Evolutionary conservation across 2,888 invertebrate species (phyloP).

Genomic region (Mythimna albipuncta): DNA sequence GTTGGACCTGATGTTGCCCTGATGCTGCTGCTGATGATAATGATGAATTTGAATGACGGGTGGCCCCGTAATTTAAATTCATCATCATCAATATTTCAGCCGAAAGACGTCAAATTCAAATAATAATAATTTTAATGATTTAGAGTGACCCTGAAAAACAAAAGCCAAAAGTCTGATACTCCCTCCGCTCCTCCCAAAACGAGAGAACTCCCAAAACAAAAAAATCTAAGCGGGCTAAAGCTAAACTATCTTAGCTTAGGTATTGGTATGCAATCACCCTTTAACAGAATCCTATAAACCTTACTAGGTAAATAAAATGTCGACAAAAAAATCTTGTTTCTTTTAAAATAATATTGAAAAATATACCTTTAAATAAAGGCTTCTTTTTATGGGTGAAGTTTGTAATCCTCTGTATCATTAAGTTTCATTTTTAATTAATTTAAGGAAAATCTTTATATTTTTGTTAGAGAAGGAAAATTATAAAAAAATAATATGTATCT

Average conservation of each 20-base stretch:
- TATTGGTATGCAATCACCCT: neutral
- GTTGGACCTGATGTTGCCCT: too few relatives aligned
- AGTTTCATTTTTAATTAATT: neutral
- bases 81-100: too few relatives aligned
- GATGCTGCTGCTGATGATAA: too few relatives aligned
- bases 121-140: too few relatives aligned
- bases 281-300: neutral
- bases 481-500: neutral
- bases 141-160: too few relatives aligned
- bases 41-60: too few relatives aligned
- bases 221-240: too few relatives aligned
- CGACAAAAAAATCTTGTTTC: neutral
- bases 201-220: too few relatives aligned
- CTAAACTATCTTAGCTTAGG: neutral
- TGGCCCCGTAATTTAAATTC: too few relatives aligned
- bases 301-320: neutral
- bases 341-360: neutral
- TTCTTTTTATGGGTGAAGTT: neutral
- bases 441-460: neutral
- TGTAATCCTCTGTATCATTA: neutral
- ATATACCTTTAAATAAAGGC: neutral
- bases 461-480: conserved; percentile 11
- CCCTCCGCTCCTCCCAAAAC: too few relatives aligned
- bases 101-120: too few relatives aligned
- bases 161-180: too few relatives aligned